Conservation (phyloP, 2,888 invertebrate genomes). For the Nomada flava region DNA sequence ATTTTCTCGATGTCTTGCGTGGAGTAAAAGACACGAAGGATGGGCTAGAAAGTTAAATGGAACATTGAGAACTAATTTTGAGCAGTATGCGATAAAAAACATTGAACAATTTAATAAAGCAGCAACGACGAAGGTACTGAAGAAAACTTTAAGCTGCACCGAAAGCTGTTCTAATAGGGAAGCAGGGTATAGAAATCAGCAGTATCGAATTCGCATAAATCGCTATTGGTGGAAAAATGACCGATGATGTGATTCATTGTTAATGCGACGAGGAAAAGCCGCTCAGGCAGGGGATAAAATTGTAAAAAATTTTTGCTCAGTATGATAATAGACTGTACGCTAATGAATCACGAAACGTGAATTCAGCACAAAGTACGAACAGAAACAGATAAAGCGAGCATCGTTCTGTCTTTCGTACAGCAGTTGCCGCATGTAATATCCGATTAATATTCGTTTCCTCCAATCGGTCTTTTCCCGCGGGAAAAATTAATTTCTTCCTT, state of each 20-base stretch:
- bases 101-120: too few species aligned
- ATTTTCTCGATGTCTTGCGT: not conserved
- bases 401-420: not conserved
- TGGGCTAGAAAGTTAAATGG: too few species aligned
- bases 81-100: too few species aligned
- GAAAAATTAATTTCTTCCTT: not conserved
- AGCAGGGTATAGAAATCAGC: not conserved
- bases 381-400: not conserved
- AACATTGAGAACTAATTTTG: too few species aligned
- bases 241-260: constrained; percentile 13
- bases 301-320: constrained; percentile 3
- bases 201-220: not conserved
- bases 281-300: not conserved
- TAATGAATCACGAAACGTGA: constrained; percentile 17
- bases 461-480: not conserved
- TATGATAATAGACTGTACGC: not conserved
- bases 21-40: too few species aligned
- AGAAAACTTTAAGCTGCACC: not conserved
- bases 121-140: too few species aligned
- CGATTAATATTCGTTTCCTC: not conserved
- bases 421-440: not conserved
- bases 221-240: constrained; percentile 18
- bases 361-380: not conserved
- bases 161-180: not conserved
- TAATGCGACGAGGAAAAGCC: not conserved